Evolutionary conservation across 2,113 vertebrate species (phyloP).

Genomic region (Toxotes chatareus): DNA sequence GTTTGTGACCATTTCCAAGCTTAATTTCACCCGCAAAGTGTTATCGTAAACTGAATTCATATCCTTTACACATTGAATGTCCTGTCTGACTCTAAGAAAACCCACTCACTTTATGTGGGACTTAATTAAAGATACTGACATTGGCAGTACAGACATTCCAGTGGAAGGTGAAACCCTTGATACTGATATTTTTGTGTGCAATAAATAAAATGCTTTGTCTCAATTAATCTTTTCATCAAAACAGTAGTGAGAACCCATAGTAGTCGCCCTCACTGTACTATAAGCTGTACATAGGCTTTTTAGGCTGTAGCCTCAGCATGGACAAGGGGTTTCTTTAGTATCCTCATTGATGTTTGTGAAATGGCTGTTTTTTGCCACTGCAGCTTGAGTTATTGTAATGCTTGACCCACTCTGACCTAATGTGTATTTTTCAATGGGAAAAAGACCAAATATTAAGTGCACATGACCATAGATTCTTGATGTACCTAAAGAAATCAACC

Average conservation of each 20-base stretch:
- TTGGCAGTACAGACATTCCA: not conserved
- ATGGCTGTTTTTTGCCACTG: conserved; percentile 57
- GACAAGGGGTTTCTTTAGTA: conserved; percentile 48
- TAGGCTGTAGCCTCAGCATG: conserved; percentile 53
- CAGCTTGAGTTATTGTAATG: conserved; percentile 64
- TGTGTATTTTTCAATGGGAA: conserved; percentile 51
- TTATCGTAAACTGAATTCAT: conserved; percentile 1
- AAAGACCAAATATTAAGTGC: conserved; percentile 48
- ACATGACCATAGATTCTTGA: conserved; percentile 37
- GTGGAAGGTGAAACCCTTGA: conserved; percentile 17
- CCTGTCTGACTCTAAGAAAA: conserved; percentile 4
- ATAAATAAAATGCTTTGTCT: conserved; percentile 62
- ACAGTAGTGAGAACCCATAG: conserved; percentile 14
- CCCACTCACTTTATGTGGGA: not conserved
- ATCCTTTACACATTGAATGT: conserved; percentile 12
- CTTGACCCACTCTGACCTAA: conserved; percentile 52
- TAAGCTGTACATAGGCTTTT: conserved; percentile 71
- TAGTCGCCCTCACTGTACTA: conserved; percentile 54
- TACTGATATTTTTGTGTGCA: conserved; percentile 67
- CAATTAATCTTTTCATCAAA: conserved; percentile 22
- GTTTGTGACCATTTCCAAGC: conserved; percentile 9
- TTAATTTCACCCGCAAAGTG: conserved; percentile 26
- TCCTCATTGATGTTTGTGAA: conserved; percentile 64
- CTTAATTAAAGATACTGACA: conserved; percentile 11
- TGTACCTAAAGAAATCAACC: conserved; percentile 24